These are phyloP conservation scores for Strigamia maritima DNA, from an alignment of 2,888 invertebrate genomes.

Conservation along the genomic window DNA sequence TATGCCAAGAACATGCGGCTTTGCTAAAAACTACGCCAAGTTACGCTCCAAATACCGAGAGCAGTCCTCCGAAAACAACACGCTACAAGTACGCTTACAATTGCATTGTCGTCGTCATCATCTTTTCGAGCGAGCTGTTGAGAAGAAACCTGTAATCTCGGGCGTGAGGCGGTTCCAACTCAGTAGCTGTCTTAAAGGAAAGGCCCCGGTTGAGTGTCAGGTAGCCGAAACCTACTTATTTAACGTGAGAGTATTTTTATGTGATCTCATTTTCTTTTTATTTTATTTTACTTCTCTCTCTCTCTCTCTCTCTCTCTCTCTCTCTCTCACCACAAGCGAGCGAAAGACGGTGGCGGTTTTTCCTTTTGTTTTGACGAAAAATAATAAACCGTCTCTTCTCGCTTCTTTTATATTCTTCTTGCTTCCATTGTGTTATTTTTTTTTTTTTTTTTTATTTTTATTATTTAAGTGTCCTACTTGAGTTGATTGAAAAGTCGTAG, in stretches of 20 bases:
- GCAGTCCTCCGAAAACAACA: conserved; percentile 32
- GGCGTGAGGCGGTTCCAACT: conserved; percentile 34
- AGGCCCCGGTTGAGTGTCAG: conserved; percentile 28
- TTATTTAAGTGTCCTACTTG: conserved; percentile 12
- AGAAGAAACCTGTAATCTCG: conserved; percentile 52
- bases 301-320: too few relatives aligned
- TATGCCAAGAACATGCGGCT: conserved; percentile 54
- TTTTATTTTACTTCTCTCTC: not conserved
- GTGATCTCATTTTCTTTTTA: conserved; percentile 31
- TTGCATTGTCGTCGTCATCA: conserved; percentile 54
- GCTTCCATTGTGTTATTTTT: not conserved
- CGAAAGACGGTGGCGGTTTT: not conserved
- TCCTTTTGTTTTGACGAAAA: conserved; percentile 28
- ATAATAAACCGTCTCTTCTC: not conserved
- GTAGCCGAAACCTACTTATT: conserved; percentile 32
- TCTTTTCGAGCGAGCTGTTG: conserved; percentile 50
- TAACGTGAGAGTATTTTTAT: conserved; percentile 31
- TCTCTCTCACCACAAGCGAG: not conserved
- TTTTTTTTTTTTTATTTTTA: not conserved
- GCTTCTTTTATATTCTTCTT: not conserved
- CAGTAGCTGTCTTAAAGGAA: conserved; percentile 28
- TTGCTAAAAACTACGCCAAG: conserved; percentile 52
- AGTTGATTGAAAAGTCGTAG: not conserved
- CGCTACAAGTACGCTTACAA: conserved; percentile 42
- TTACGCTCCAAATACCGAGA: conserved; percentile 51